Conservation (phyloP, 1,140 invertebrate genomes). For the Eupeodes corollae region DNA sequence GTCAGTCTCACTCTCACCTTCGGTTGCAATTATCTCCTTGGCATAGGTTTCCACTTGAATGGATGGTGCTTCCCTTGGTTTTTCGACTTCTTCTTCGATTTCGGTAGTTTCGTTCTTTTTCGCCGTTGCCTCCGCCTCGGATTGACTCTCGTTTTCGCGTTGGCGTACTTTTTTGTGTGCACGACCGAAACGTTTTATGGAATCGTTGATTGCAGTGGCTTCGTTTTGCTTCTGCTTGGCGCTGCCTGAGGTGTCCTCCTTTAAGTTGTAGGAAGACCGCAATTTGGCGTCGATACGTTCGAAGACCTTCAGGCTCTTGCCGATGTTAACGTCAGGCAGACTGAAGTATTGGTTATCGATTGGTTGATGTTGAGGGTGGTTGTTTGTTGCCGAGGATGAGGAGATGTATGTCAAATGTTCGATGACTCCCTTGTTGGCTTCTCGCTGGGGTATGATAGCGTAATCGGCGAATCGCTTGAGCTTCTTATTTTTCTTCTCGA, state of each 20-base stretch:
- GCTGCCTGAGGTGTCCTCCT: constrained; percentile 18
- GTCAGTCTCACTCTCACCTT: background rate
- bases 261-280: constrained; percentile 38
- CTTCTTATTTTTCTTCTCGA: constrained; percentile 25
- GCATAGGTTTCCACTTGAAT: constrained; percentile 30
- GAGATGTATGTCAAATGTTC: constrained; percentile 6
- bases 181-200: constrained; percentile 29
- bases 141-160: constrained; percentile 13
- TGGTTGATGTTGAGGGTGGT: constrained; percentile 14
- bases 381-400: background rate
- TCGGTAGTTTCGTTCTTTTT: constrained; percentile 10
- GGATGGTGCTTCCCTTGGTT: constrained; percentile 23
- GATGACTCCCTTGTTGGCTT: background rate
- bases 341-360: constrained; percentile 56
- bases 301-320: constrained; percentile 51
- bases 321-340: constrained; percentile 52
- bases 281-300: constrained; percentile 54
- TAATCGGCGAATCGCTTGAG: constrained; percentile 5
- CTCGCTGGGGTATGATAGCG: constrained; percentile 1
- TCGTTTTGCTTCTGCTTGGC: background rate
- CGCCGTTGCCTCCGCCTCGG: background rate
- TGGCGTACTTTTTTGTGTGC: constrained; percentile 29
- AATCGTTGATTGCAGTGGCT: constrained; percentile 17
- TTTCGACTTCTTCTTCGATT: constrained; percentile 7
- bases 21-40: constrained; percentile 15